Evolutionary conservation across 2,888 invertebrate species (phyloP), one percentile per base, ranked within the genome.

Genomic region (Deroplatys truncata): DNA sequence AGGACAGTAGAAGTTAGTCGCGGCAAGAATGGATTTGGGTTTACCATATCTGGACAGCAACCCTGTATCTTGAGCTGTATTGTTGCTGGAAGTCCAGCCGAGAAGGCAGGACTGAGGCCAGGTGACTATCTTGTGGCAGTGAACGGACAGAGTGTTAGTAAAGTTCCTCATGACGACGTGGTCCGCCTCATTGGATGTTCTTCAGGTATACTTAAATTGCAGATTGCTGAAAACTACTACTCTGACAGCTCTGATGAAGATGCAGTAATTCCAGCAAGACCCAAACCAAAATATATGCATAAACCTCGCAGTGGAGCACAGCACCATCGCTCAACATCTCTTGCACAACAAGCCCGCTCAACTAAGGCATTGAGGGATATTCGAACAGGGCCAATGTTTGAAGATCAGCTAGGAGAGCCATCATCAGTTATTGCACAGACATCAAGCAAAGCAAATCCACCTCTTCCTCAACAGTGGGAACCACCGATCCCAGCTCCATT

Each of bases 41-140:
- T 99, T 93, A 99, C 99, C 31, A 98, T 99, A 92, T 98, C 98
- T 2, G 99, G 99, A 5, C 98, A 99, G 93, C 97, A 98, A 92
- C 99, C 99, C 0, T 99, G 99, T 93, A 97, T 98, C 91, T 95
- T 99, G 90, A 98, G 98, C 88, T 98, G 98, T 92, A 98, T 99
- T 92, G 98, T 98, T 1, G 95, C 96, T 86, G 97, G 97, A 91
- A 98, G 97, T 90, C 98, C 98, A 4, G 99, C 99, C 0, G 98
- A 98, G 92, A 95, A 96, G 90, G 98, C 98, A 49, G 98, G 98
- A 0, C 94, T 99, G 29, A 95, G 98, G 43, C 97, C 98, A 82
- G 99, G 99, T 0, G 98, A 99, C 92, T 98, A 98, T 92, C 94
- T 99, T 90, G 96, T 99, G 88, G 97, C 98, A 0, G 99, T 99